Evolutionary conservation across 2,797 vertebrate species (phyloP).

Genomic region (Coccyzus lansbergi): DNA sequence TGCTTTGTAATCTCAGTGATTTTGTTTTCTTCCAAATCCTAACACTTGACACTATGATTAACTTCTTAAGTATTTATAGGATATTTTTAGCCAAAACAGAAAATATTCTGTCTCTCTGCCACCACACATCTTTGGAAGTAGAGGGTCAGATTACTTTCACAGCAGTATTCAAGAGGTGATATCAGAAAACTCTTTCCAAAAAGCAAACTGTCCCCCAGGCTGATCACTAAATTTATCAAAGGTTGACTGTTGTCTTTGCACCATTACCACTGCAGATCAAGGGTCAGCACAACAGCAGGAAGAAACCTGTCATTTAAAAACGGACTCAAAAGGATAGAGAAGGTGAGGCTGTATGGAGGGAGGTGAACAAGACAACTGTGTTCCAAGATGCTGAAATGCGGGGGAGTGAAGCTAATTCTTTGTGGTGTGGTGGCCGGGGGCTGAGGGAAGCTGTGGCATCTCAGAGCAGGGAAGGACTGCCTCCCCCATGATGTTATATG

Average conservation of each 20-base stretch:
- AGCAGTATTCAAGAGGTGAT: neutral
- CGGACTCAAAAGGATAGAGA: neutral
- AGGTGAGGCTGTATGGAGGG: neutral
- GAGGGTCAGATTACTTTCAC: neutral
- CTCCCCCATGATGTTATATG: neutral
- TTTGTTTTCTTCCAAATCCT: neutral
- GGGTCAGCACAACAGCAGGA: neutral
- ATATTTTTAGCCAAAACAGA: neutral
- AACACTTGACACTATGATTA: neutral
- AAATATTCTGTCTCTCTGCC: neutral
- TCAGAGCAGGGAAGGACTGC: neutral
- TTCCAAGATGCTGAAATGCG: neutral
- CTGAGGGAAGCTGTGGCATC: neutral
- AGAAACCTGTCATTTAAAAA: neutral
- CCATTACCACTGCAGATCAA: neutral
- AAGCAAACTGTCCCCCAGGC: neutral
- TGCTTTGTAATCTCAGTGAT: neutral
- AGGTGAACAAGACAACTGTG: rapidly evolving
- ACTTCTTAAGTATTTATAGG: neutral
- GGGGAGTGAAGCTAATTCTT: neutral
- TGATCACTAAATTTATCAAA: neutral
- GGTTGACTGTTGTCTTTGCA: neutral
- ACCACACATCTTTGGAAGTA: neutral
- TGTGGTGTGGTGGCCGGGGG: neutral
- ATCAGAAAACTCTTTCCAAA: neutral